Evolutionary conservation across 1,140 invertebrate genomes (phyloP), one percentile per base, ranked within the genome.

Genomic region (Pygmarrhopalites habei): DNA sequence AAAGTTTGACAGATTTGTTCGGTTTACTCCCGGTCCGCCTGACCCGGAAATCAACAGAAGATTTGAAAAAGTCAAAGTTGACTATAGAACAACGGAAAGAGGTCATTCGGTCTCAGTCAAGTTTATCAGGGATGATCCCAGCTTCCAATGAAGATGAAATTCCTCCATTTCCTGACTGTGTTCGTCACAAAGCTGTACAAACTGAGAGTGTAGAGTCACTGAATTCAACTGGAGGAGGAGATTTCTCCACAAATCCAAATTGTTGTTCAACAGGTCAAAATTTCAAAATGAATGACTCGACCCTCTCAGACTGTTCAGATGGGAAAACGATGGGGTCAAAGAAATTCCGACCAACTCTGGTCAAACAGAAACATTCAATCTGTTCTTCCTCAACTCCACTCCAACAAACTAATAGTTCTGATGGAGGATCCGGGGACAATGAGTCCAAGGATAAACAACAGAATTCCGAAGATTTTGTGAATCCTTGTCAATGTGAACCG

Each of bases 361-460:
- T 87, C n/a, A 88, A 88, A 76, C 86, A 89, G 73, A 88, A 88
- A 74, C 83, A 87, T 75, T 87, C 85, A 1, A 79, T 88, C 10
- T 85, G 84, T 71, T 83, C 85, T 69, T 84, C 86, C 19, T 21
- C 57, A n/a, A 4, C 56, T 82, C 83, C 63, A 71, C 12, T 12
- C 5, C 32, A 35, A 35, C 32, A 35, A 35, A 35, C 32, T 7
- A 7, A 5, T 7, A 35, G 32, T 35, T 7, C 5, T 35, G 5
- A 35, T 35, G 5, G 5, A 35, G 5, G 5, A 35, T 7, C 5
- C 5, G 32, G 32, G 15, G 15, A 35, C 15, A 7, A 7, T 7
- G 32, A 35, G 15, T 7, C 5, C 15, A 35, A 5, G 5, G 5
- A 15, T 35, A 7, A 7, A 35, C 5, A 7, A 7, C 5, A 35